Base-by-base conservation (phyloP, 2,113 vertebrate genomes). In the Microtus oregoni region DNA sequence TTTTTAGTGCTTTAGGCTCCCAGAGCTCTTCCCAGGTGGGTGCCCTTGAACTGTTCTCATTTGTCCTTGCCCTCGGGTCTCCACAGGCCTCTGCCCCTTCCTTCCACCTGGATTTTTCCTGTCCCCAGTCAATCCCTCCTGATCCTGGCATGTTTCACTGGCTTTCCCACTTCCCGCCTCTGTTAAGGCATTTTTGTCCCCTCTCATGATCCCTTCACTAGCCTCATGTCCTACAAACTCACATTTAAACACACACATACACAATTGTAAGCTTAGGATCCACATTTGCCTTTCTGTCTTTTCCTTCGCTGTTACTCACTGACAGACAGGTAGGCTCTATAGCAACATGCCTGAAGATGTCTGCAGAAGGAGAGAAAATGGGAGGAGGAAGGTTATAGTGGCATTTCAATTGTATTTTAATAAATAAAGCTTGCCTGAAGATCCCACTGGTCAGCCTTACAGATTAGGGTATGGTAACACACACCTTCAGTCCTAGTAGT, bases 231-330 rank as follows among this genome's bases (percentile, higher is more conserved):
- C 55, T 58, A 85, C 24, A 67, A 83, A 32, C 9, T 35, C 83
- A 30, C 28, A 0, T 17, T 15, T 20, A 68, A 32, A 86, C 9
- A 41, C 38, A 65, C 38, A 7, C 35, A 61, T 12, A 2, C n/a
- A 41, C 10, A 17, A 5, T 38, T 30, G 20, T 32, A 41, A 44
- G 15, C 44, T 65, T 65, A 65, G 26, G 24, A 19, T 7, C 14
- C 58, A 30, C 32, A 28, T 19, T 30, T 22, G 52, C 13, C 35
- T 28, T 13, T 4, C 55, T 38, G 9, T 41, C n/a, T 30, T 63
- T 63, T 44, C 17, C 91, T 93, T 96, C 85, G 90, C 89, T 93
- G 83, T 90, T 97, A 44, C 97, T 96, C 96, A 98, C 97, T 96
- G 96, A 96, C 92, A 96, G 44, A 92, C 86, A 94, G 90, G 95